Evolutionary conservation across 2,797 vertebrate genomes (phyloP).

Genomic region (Etheostoma perlongum): DNA sequence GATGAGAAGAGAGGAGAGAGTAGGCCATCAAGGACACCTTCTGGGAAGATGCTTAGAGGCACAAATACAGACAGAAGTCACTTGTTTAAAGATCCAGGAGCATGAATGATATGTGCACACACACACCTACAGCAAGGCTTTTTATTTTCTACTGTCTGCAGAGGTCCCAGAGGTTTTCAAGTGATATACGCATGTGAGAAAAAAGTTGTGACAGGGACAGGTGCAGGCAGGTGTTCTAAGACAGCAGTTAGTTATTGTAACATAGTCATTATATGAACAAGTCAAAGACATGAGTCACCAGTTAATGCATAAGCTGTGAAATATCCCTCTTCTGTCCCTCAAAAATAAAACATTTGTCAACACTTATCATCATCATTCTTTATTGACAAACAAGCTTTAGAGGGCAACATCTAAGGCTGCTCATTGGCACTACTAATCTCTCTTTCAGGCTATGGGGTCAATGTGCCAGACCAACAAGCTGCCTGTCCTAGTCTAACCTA

Average conservation of each 20-base stretch:
- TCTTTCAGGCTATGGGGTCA: constrained; percentile 56
- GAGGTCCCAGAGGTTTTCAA: not conserved
- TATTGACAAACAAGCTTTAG: constrained; percentile 32
- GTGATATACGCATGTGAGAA: not conserved
- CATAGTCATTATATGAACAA: not conserved
- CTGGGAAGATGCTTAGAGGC: constrained; percentile 47
- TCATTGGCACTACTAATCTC: constrained; percentile 43
- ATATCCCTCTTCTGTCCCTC: not conserved
- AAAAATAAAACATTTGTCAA: constrained; percentile 1
- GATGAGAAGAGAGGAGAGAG: constrained; percentile 37
- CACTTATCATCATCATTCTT: constrained; percentile 19
- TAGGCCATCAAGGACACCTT: constrained; percentile 67
- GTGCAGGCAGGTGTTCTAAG: not conserved
- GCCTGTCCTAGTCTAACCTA: constrained; percentile 49
- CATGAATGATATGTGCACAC: not conserved
- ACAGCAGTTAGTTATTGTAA: not conserved
- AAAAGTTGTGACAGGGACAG: constrained; percentile 1
- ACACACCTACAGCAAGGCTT: constrained; percentile 18
- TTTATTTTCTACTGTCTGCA: not conserved
- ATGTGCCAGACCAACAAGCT: constrained; percentile 52
- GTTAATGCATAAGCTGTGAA: constrained; percentile 5
- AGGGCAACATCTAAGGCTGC: constrained; percentile 38
- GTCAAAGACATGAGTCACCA: constrained; percentile 7
- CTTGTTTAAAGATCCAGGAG: not conserved
- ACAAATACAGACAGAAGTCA: constrained; percentile 20